phyloP scores from a whole-genome alignment of 2,888 invertebrate genomes.

The Synanthedon formicaeformis region DNA sequence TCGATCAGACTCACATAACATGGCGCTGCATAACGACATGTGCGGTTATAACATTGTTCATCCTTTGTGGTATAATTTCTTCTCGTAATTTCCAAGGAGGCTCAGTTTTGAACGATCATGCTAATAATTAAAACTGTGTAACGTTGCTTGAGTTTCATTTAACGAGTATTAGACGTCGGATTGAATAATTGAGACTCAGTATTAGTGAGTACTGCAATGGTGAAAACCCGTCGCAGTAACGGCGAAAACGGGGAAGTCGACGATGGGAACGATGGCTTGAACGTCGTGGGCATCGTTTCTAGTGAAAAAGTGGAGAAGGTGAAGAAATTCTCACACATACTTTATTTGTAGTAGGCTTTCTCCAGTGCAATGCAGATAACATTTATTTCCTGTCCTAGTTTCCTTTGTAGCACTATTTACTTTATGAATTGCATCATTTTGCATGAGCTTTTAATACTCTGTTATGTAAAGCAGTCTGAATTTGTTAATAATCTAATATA shows the following conservation, averaged over 20 bases:
- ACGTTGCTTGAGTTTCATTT: conserved; percentile 33
- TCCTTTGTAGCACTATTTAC: conserved; percentile 11
- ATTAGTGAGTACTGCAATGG: conserved; percentile 56
- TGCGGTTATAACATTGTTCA: conserved; percentile 51
- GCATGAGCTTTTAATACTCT: conserved; percentile 39
- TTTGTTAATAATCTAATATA: not conserved
- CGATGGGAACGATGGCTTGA: conserved; percentile 57
- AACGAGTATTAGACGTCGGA: conserved; percentile 30
- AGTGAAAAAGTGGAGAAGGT: conserved; percentile 58
- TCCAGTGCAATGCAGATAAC: conserved; percentile 25
- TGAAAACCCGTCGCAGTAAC: conserved; percentile 70
- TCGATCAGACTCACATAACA: conserved; percentile 37
- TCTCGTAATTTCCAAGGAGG: conserved; percentile 27
- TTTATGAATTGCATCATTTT: conserved; percentile 29
- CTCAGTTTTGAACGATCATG: conserved; percentile 17
- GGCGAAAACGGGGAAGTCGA: conserved; percentile 66
- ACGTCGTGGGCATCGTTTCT: conserved; percentile 61
- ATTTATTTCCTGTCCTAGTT: conserved; percentile 44
- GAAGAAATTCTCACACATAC: not conserved
- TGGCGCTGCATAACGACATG: conserved; percentile 63
- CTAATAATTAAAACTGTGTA: conserved; percentile 26
- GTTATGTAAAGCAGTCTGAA: not conserved
- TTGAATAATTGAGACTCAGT: conserved; percentile 1
- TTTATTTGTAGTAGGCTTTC: conserved; percentile 18
- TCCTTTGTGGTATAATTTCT: conserved; percentile 48